Conservation (phyloP, 2,888 invertebrate genomes). For the Zaprionus lineosus region DNA sequence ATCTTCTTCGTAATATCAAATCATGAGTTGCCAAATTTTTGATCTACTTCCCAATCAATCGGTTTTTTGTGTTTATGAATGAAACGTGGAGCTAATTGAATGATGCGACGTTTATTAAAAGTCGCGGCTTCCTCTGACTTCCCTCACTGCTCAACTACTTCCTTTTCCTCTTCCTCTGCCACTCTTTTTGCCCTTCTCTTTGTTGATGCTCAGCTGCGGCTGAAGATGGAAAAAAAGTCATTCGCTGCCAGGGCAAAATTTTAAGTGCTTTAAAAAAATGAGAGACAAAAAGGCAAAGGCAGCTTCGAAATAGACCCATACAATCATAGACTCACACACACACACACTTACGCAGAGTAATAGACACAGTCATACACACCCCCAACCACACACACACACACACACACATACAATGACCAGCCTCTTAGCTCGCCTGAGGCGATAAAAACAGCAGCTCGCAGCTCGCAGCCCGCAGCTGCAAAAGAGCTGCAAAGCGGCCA, state of each 20-base stretch:
- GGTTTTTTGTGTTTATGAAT: slow-evolving; percentile 7
- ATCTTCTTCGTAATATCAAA: slow-evolving; percentile 13
- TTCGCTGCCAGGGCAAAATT: slow-evolving; percentile 15
- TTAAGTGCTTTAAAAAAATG: slow-evolving; percentile 22
- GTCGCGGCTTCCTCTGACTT: too few relatives aligned
- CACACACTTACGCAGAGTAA: slow-evolving; percentile 8
- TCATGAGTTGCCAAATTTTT: slow-evolving; percentile 25
- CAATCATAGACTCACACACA: neutral
- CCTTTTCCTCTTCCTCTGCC: neutral
- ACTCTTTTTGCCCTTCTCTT: neutral
- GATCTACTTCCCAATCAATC: neutral
- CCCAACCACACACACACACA: neutral
- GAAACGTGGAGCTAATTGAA: slow-evolving; percentile 32
- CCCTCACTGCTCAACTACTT: too few relatives aligned
- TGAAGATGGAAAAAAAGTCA: slow-evolving; percentile 1
- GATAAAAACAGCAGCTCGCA: slow-evolving; percentile 41
- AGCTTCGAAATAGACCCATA: too few relatives aligned
- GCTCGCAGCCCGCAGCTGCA: slow-evolving; percentile 48
- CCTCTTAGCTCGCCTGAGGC: slow-evolving; percentile 14
- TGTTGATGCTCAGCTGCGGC: slow-evolving; percentile 9
- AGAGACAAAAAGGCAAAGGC: slow-evolving; percentile 4
- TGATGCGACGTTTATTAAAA: too few relatives aligned
- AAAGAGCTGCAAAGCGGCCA: slow-evolving; percentile 9
- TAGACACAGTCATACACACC: neutral
- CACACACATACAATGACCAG: slow-evolving; percentile 9